These are phyloP conservation scores for Syrmaticus mikado DNA, from an alignment of 2,113 vertebrate species.

Conservation along the genomic window DNA sequence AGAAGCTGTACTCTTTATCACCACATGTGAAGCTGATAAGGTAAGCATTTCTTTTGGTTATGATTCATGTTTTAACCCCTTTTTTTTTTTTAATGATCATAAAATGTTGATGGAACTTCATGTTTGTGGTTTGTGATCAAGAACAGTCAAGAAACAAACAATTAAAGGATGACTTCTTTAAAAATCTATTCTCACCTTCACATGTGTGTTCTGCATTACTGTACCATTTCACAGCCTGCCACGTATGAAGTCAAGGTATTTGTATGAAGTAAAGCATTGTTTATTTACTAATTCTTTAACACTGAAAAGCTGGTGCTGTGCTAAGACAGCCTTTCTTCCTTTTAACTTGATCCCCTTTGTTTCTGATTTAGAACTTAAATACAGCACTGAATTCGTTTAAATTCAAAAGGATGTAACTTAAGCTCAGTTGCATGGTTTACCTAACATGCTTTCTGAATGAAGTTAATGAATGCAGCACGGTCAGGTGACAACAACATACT, in stretches of 20 bases:
- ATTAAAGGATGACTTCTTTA: neutral
- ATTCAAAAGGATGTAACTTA: neutral
- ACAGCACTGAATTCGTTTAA: neutral
- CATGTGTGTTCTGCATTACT: neutral
- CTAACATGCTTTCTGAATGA: neutral
- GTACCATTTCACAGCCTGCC: neutral
- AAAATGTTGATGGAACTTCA: neutral
- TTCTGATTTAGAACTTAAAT: neutral
- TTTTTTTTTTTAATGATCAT: neutral
- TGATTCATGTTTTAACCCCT: neutral
- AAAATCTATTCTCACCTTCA: neutral
- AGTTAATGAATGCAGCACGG: neutral
- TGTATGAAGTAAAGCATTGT: neutral
- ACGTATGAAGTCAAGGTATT: neutral
- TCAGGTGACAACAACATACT: neutral
- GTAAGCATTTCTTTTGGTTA: slow-evolving; percentile 12
- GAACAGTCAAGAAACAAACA: neutral
- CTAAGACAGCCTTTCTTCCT: neutral
- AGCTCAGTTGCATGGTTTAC: neutral
- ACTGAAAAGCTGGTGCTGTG: neutral
- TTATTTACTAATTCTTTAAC: neutral
- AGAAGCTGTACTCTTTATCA: neutral
- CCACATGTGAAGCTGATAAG: neutral
- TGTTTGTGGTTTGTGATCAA: neutral
- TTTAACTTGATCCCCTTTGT: neutral